Conservation (phyloP, 2,888 invertebrate species). For the Cantharis nigra region DNA sequence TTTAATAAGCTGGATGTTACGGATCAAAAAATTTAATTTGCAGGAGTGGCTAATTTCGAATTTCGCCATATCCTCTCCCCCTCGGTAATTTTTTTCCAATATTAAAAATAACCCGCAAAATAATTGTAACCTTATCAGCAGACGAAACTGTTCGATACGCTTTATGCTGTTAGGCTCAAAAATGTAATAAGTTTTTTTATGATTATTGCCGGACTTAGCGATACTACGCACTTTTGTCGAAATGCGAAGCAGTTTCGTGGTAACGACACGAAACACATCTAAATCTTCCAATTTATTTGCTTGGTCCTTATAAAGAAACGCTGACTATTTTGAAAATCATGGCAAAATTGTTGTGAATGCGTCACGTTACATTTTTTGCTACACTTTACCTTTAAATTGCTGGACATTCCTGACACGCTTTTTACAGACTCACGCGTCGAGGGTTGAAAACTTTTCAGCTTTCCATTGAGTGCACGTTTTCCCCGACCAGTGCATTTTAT, state of each 20-base stretch:
- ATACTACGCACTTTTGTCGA: conserved; percentile 4
- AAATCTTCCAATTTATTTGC: conserved; percentile 15
- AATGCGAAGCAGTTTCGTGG: conserved; percentile 16
- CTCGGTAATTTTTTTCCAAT: neutral
- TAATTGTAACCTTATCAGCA: neutral
- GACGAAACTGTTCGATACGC: neutral
- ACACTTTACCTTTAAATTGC: conserved; percentile 15
- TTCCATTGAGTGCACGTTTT: conserved; percentile 4
- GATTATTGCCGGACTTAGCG: conserved; percentile 15
- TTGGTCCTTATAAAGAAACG: conserved; percentile 26
- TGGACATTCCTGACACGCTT: conserved; percentile 22
- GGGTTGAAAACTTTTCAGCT: conserved; percentile 13
- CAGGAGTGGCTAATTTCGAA: conserved; percentile 13
- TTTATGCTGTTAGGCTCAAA: neutral
- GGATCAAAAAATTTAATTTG: conserved; percentile 17
- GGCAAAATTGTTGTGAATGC: conserved; percentile 14
- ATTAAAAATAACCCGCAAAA: neutral
- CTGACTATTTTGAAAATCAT: conserved; percentile 24
- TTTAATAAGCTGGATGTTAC: conserved; percentile 8
- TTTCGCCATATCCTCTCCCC: too few species aligned
- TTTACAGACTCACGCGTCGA: conserved; percentile 21
- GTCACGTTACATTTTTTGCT: conserved; percentile 19
- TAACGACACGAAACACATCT: conserved; percentile 21
- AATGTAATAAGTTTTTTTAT: conserved; percentile 8
- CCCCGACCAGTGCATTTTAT: conserved; percentile 22